Conservation (phyloP, 2,888 invertebrate species). For the Dorcus hopei region DNA sequence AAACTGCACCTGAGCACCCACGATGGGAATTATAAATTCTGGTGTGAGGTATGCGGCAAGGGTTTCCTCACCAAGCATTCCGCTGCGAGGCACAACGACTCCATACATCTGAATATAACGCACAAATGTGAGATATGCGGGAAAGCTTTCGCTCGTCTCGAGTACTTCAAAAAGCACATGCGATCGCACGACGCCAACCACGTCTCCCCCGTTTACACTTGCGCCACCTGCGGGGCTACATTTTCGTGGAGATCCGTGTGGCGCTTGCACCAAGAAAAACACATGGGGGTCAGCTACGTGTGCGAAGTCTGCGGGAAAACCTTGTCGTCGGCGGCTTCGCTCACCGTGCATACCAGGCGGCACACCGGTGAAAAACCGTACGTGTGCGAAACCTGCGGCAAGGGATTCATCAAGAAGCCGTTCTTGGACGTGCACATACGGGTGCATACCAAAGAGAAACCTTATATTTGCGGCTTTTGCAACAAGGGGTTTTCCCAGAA, state of each 20-base stretch:
- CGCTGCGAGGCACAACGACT: slow-evolving; percentile 13
- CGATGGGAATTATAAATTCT: slow-evolving; percentile 17
- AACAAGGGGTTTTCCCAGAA: slow-evolving; percentile 54
- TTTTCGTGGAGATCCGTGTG: neutral
- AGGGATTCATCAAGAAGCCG: slow-evolving; percentile 52
- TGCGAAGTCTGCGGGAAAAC: slow-evolving; percentile 27
- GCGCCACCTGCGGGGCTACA: neutral
- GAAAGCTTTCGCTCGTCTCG: neutral
- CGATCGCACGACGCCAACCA: slow-evolving; percentile 6
- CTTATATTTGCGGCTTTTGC: slow-evolving; percentile 55
- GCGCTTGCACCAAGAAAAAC: neutral
- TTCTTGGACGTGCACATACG: slow-evolving; percentile 42
- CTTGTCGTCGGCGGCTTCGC: slow-evolving; percentile 7
- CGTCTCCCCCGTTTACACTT: slow-evolving; percentile 2
- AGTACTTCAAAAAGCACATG: neutral
- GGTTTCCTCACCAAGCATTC: slow-evolving; percentile 9
- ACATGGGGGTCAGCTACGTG: slow-evolving; percentile 5
- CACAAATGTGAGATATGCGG: slow-evolving; percentile 8
- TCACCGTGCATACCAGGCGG: neutral
- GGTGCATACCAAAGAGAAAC: slow-evolving; percentile 34
- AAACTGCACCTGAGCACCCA: neutral
- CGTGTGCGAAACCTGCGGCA: slow-evolving; percentile 54
- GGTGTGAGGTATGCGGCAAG: slow-evolving; percentile 25
- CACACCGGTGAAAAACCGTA: slow-evolving; percentile 55
- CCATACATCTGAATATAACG: neutral